Evolutionary conservation across 2,113 vertebrate species (phyloP), one percentile per base, ranked within the genome.

Genomic region (Muntiacus muntjak): DNA sequence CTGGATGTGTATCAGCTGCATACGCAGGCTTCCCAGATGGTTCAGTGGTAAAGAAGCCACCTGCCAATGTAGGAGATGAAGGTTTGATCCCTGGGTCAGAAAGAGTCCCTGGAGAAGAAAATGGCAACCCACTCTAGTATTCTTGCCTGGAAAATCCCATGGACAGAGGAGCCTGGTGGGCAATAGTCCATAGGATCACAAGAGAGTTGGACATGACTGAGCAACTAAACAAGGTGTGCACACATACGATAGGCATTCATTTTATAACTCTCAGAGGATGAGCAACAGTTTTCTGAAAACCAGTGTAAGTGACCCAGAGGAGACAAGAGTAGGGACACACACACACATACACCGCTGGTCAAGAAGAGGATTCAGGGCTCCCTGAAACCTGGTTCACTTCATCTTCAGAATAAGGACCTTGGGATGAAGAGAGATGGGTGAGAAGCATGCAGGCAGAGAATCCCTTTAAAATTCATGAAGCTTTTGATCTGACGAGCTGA

Each of bases 341-440:
- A 19, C 2, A 19, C 2, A 60, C 1, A 1, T 4, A 40, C 12
- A 5, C 16, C 0, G 3, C 6, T 2, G 12, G 26, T 47, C 43
- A 4, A n/a, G 57, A 17, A 40, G 26, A 36, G 64, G 33, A 14
- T 43, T 55, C 21, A 52, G 47, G 47, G 33, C 47, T 58, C 57
- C 47, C 54, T 36, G 36, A 55, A 62, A 71, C 13, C 7, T 5
- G 12, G 55, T 25, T 92, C 55, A 88, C 30, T 74, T 57, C 6
- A 26, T n/a, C 43, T 50, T 26, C n/a, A 81, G 87, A 82, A 71
- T 33, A 52, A n/a, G 87, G 87, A 28, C 52, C 12, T 25, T 82
- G 60, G 90, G 84, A 17, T 43, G 23, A 82, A 74, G 14, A 15
- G 7, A 43, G 52, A n/a, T 0, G 25, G 21, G 21, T 33, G 14